Percentiles rank a stretch among this genome's conserved stretches.
Conservation (phyloP, 1,140 invertebrate genomes). For the Chionoecetes opilio region DNA sequence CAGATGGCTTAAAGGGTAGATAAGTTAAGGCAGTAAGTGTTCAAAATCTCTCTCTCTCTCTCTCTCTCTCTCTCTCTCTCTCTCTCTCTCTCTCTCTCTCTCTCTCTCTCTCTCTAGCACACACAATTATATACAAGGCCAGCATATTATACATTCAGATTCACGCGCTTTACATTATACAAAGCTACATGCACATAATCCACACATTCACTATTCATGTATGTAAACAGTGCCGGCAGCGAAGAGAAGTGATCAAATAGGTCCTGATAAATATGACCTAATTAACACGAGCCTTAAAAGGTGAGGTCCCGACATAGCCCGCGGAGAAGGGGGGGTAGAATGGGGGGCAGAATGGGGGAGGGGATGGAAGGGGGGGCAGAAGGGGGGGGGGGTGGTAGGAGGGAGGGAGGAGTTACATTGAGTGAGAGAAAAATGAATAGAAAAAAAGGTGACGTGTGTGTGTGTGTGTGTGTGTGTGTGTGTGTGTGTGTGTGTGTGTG, state of each 20-base stretch:
- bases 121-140: neutral
- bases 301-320: neutral
- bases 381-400: neutral
- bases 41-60: no score
- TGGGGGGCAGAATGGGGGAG: neutral
- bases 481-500: no score
- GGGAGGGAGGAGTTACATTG: neutral
- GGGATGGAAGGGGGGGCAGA: neutral
- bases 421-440: neutral
- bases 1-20: no score
- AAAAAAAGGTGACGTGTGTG: neutral
- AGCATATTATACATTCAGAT: conserved; percentile 9
- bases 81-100: neutral
- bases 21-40: no score
- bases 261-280: conserved; percentile 11
- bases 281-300: neutral
- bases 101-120: neutral
- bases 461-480: no score
- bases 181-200: neutral
- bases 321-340: neutral
- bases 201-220: neutral
- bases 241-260: neutral
- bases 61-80: neutral
- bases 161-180: neutral
- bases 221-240: neutral